Evolutionary conservation across 2,113 vertebrate genomes (phyloP).

Genomic region (Archocentrus centrarchus): DNA sequence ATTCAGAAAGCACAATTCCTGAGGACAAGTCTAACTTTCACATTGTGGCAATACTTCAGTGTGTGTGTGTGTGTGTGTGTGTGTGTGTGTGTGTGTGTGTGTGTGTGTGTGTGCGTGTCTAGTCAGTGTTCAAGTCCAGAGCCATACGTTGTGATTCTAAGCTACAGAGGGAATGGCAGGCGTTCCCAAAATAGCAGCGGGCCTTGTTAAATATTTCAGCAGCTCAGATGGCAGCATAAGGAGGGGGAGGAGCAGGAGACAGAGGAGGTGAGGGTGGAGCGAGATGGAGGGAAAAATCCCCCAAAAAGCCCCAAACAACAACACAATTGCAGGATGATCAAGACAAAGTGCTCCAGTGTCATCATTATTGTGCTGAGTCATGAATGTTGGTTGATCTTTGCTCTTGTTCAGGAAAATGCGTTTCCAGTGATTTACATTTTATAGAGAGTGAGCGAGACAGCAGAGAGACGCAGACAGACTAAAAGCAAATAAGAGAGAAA

Average conservation of each 20-base stretch:
- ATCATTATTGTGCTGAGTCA: background rate
- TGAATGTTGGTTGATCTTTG: background rate
- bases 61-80: background rate
- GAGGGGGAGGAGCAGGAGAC: constrained; percentile 1
- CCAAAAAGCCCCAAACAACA: constrained; percentile 41
- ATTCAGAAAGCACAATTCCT: background rate
- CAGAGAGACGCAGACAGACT: background rate
- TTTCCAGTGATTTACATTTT: background rate
- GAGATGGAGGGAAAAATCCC: background rate
- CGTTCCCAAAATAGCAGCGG: constrained; percentile 72
- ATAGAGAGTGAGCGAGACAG: background rate
- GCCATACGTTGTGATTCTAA: background rate
- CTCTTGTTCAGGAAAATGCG: background rate
- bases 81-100: background rate
- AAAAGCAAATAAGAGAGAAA: constrained; percentile 1
- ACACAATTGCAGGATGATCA: background rate
- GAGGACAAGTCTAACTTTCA: background rate
- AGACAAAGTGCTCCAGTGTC: background rate
- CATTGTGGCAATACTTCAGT: background rate
- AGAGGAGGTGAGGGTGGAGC: background rate
- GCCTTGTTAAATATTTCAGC: constrained; percentile 80
- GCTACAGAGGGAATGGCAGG: constrained; percentile 38
- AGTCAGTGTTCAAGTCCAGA: background rate
- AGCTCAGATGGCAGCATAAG: constrained; percentile 61
- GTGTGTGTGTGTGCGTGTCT: background rate